A percentile compares a stretch with the other conserved stretches of the same genome.
phyloP scores from a whole-genome alignment of 2,113 vertebrate species.

The Herpailurus yagouaroundi region DNA sequence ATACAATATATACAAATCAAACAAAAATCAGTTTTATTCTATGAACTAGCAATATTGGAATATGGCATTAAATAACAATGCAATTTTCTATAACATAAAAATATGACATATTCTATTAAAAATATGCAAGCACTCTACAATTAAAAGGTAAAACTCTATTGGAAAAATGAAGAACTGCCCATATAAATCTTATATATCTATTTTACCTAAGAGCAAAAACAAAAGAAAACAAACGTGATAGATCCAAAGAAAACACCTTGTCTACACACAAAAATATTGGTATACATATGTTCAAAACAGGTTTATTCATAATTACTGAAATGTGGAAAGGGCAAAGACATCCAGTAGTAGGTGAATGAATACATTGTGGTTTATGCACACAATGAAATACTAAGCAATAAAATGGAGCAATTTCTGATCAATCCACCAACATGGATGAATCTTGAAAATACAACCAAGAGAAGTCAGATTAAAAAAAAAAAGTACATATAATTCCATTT shows the following conservation, averaged over 20 bases:
- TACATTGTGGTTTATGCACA: not conserved
- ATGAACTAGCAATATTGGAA: not conserved
- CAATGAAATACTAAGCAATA: not conserved
- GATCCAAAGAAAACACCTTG: not conserved
- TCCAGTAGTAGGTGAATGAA: not conserved
- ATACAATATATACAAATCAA: not conserved
- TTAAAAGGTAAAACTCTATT: not conserved
- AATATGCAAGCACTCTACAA: not conserved
- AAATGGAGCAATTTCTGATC: not conserved
- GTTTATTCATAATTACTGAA: not conserved
- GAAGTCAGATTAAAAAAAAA: not conserved
- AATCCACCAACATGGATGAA: not conserved
- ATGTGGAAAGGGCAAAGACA: not conserved
- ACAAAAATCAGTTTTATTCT: not conserved
- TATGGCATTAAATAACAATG: not conserved
- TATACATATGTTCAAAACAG: not conserved
- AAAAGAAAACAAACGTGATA: not conserved
- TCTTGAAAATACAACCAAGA: not conserved
- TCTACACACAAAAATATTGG: not conserved
- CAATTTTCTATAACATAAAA: not conserved
- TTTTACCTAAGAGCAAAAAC: not conserved
- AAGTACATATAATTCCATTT: not conserved
- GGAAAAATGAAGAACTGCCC: not conserved
- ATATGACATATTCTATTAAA: constrained; percentile 3
- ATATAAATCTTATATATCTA: not conserved